Evolutionary conservation across 2,113 vertebrate genomes (phyloP).

Genomic region (Tretioscincus oriximinensis): DNA sequence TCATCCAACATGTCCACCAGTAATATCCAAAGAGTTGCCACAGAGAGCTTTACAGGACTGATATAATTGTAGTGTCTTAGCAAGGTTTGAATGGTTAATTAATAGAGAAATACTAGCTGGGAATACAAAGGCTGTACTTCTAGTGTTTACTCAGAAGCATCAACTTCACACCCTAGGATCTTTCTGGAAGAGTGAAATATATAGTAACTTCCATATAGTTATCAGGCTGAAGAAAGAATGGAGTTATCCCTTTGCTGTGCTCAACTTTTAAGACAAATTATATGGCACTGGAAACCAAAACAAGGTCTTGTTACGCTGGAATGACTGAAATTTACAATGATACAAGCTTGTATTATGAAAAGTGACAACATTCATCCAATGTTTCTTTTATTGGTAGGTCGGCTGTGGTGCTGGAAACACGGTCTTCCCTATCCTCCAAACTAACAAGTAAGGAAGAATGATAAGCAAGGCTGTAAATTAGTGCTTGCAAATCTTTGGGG

Average conservation of each 20-base stretch:
- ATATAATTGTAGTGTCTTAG: neutral
- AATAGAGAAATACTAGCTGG: neutral
- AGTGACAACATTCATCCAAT: constrained; percentile 21
- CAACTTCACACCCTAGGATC: no score
- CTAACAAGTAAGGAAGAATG: constrained; percentile 88
- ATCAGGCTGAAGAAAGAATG: no score
- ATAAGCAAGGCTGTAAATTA: neutral
- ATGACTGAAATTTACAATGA: neutral
- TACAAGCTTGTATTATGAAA: neutral
- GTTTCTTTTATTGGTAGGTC: constrained; percentile 76
- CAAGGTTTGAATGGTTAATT: neutral
- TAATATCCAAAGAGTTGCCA: neutral
- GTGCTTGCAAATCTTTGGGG: neutral
- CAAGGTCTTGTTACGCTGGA: neutral
- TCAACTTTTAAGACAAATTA: no score
- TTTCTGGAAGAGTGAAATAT: no score
- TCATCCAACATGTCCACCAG: neutral
- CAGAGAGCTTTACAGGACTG: neutral
- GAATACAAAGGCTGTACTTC: neutral
- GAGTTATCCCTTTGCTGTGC: no score
- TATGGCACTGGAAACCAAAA: neutral
- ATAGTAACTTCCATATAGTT: no score
- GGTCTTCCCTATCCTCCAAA: constrained; percentile 95
- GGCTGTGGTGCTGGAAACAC: constrained; percentile 98
- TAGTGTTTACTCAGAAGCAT: no score